Evolutionary conservation across 2,797 vertebrate species (phyloP), one percentile per base, ranked within the genome.

Genomic region (Gastrophryne carolinensis): DNA sequence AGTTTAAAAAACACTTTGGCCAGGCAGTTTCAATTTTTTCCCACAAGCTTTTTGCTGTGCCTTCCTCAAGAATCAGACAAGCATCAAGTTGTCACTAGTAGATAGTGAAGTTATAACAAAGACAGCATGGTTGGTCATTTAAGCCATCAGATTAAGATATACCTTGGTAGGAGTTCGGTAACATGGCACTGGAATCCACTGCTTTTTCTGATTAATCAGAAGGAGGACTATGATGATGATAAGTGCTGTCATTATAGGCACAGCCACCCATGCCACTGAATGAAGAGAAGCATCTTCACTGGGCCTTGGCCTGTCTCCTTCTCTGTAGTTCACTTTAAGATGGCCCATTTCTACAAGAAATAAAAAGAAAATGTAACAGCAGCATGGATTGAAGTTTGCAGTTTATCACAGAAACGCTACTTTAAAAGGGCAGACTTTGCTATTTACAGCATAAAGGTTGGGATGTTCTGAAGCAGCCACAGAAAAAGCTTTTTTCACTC

Each of bases 111-210:
- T n/a, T n/a, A n/a, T n/a, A n/a, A n/a, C n/a, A n/a, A n/a, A n/a
- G n/a, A n/a, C n/a, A n/a, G n/a, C n/a, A n/a, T n/a, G n/a, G n/a
- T n/a, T n/a, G n/a, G n/a, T n/a, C n/a, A n/a, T n/a, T n/a, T n/a
- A n/a, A n/a, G n/a, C n/a, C n/a, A n/a, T n/a, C n/a, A n/a, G n/a
- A n/a, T n/a, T n/a, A n/a, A n/a, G n/a, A n/a, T 49, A 11, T 87
- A 95, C 94, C 93, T 95, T 95, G 74, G 93, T 91, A 63, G 93
- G 93, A 74, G 93, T 82, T 81, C 90, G 91, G 83, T 95, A 95
- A 86, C 94, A 95, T 52, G 90, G 92, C 78, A 94, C 90, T 11
- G 92, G 90, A 64, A 95, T 86, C 93, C 94, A 95, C 75, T 93
- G 93, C 81, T 94, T 95, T 58, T 92, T 94, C 87, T 94, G 93